Conservation (phyloP, 2,113 vertebrate genomes). For the Grammomys surdaster region DNA sequence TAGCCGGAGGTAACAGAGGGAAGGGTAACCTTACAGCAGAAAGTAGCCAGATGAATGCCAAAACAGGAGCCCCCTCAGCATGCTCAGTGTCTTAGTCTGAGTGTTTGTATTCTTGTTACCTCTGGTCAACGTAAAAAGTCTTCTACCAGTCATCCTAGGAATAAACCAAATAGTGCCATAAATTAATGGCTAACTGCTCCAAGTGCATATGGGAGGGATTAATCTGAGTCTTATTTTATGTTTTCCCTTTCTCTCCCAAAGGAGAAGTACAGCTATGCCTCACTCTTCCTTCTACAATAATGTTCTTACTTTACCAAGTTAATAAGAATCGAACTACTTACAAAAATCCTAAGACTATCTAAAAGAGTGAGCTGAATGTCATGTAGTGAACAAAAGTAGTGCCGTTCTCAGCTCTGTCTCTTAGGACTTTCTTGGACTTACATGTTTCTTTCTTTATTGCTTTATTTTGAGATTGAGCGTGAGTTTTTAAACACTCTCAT, state of each 20-base stretch:
- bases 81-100: neutral
- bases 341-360: conserved; percentile 56
- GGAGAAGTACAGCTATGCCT: conserved; percentile 44
- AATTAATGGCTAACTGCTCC: conserved; percentile 71
- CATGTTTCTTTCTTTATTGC: neutral
- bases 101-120: neutral
- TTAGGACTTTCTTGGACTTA: conserved; percentile 36
- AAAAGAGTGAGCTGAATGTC: conserved; percentile 44
- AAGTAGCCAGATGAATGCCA: conserved; percentile 41
- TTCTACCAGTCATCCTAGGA: conserved; percentile 66
- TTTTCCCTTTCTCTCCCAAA: conserved; percentile 33
- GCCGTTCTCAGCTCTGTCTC: conserved; percentile 14
- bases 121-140: conserved; percentile 39
- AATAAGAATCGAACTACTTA: conserved; percentile 53
- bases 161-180: conserved; percentile 50
- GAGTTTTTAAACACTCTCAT: conserved; percentile 38
- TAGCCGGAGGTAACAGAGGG: conserved; percentile 18
- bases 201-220: conserved; percentile 68
- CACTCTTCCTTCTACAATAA: conserved; percentile 71
- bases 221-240: neutral
- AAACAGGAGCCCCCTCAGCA: neutral
- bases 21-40: neutral
- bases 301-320: conserved; percentile 64
- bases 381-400: conserved; percentile 44
- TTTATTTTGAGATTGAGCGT: conserved; percentile 18